Evolutionary conservation across 2,113 vertebrate genomes (phyloP).

Genomic region (Meleagris gallopavo): DNA sequence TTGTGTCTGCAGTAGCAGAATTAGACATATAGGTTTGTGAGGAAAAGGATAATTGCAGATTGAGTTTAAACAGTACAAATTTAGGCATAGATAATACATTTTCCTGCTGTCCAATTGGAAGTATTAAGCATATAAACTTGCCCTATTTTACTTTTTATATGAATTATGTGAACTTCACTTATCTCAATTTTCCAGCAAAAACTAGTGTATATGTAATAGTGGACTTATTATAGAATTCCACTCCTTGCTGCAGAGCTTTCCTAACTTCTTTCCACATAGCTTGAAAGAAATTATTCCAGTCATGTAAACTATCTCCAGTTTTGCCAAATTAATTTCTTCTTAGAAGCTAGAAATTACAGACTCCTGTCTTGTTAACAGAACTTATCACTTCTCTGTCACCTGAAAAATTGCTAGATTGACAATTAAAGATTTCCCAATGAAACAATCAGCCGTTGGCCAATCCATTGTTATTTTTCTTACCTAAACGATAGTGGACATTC

Average conservation of each 20-base stretch:
- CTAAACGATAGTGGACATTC: not conserved
- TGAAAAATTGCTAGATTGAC: not conserved
- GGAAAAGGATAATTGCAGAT: not conserved
- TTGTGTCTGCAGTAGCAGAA: not conserved
- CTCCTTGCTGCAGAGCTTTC: not conserved
- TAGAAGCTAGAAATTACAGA: not conserved
- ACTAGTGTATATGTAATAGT: fast-evolving
- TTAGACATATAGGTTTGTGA: not conserved
- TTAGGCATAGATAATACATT: not conserved
- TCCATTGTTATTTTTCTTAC: not conserved
- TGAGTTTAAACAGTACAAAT: not conserved
- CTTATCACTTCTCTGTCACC: not conserved
- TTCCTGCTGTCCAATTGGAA: not conserved
- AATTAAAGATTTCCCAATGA: not conserved
- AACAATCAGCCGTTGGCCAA: not conserved
- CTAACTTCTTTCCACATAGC: not conserved
- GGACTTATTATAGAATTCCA: not conserved
- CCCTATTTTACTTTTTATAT: not conserved
- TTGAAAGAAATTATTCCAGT: not conserved
- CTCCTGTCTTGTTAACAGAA: not conserved
- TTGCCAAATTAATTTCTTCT: not conserved
- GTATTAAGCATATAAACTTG: not conserved
- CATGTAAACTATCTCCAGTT: not conserved
- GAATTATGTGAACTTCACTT: not conserved
- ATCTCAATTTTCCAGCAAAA: not conserved